Evolutionary conservation across 2,113 vertebrate genomes (phyloP).

Genomic region (Ctenodactylus gundi): DNA sequence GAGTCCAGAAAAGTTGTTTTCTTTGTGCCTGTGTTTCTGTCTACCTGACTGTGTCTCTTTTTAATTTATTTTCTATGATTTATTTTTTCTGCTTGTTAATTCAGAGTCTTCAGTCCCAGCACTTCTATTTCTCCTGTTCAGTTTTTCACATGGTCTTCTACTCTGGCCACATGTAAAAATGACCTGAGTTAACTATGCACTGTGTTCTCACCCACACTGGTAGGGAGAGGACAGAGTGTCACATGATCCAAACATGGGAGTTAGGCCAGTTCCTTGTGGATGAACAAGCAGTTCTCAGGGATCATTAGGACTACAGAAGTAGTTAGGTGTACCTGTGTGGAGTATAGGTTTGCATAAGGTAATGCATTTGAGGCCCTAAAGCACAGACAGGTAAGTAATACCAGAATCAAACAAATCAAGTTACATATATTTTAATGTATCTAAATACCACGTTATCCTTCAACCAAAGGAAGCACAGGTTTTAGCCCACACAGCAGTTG

Average conservation of each 20-base stretch:
- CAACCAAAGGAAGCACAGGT: background rate
- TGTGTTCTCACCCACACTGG: background rate
- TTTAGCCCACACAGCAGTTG: background rate
- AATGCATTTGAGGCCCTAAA: background rate
- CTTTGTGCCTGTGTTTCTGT: background rate
- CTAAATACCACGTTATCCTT: background rate
- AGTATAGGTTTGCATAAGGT: background rate
- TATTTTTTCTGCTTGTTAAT: background rate
- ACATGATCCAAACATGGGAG: background rate
- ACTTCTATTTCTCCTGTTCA: background rate
- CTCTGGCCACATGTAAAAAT: background rate
- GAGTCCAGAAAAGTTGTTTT: background rate
- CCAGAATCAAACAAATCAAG: constrained; percentile 12
- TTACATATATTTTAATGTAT: background rate
- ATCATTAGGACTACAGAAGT: background rate
- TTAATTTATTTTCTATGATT: background rate
- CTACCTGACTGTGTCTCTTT: background rate
- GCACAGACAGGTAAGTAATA: background rate
- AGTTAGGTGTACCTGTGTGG: background rate
- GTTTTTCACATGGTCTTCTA: background rate
- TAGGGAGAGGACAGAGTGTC: background rate
- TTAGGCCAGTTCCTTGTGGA: background rate
- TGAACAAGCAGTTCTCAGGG: background rate
- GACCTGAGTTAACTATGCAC: background rate
- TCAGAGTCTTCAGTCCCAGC: background rate